Base-by-base conservation (phyloP, 2,113 vertebrate species). In the Collichthys lucidus region DNA sequence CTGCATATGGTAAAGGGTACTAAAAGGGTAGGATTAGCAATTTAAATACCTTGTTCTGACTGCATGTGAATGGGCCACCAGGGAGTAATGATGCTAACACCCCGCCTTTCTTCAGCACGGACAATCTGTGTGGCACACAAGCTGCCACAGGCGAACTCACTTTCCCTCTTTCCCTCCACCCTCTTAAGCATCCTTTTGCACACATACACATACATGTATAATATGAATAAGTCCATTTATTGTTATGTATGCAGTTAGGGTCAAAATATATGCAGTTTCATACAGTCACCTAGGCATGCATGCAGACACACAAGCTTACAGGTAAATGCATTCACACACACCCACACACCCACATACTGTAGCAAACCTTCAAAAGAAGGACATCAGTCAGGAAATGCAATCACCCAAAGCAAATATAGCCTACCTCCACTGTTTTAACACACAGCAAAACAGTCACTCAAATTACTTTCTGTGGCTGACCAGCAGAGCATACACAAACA, bases 21-120 rank as follows among this genome's bases (percentile, higher is more conserved):
- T 80, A 85, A 83, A 92, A 92, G 71, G 85, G 80, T 90, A 93
- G 74, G 49, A 92, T 73, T 94, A 88, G 89, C 82, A 91, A 88
- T 93, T 92, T 88, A 90, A 95, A 92, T 91, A 86, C 67, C 91
- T 82, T 76, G 35, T 88, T 88, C 68, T 49, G 79, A 65, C 87
- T 44, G 79, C 80, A 76, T 85, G 70, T 69, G 88, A 90, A 91
- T 77, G 76, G 82, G 61, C 80, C 92, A 77, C 66, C 31, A 29
- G 91, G 82, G 94, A 94, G 80, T 42, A 82, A 87, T 5, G 0
- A 84, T 92, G 86, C 77, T 61, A 80, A 91, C 86, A 90, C 40
- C 19, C 11, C 73, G 57, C 29, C 50, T 59, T 64, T 59, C 73
- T 80, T 53, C 66, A 68, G 42, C n/a, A 69, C 10, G 57, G 78